These are phyloP conservation scores for Chloropsis hardwickii DNA, from an alignment of 2,113 vertebrate genomes.

Conservation along the genomic window DNA sequence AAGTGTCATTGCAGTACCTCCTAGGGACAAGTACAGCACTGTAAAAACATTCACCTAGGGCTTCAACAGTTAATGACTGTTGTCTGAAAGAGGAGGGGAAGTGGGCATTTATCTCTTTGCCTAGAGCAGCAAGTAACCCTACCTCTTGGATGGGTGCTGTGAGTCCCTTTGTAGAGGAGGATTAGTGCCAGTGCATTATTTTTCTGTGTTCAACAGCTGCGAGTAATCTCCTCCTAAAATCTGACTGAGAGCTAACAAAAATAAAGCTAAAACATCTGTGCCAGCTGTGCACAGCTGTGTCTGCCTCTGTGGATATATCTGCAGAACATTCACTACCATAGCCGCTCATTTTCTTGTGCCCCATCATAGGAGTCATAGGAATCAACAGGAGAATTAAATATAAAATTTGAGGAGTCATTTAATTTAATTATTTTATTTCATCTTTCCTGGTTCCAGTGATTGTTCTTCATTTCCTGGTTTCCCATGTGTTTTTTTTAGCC, in stretches of 20 bases:
- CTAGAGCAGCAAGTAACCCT: background rate
- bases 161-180: background rate
- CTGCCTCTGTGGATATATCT: background rate
- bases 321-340: background rate
- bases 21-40: background rate
- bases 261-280: constrained; percentile 17
- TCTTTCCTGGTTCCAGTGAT: background rate
- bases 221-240: constrained; percentile 10
- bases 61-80: constrained; percentile 11
- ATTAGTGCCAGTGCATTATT: background rate
- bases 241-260: background rate
- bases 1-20: constrained; percentile 30
- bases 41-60: background rate
- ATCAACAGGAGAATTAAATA: background rate
- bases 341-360: background rate
- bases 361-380: background rate
- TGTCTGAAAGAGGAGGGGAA: background rate
- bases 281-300: constrained; percentile 8
- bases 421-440: background rate
- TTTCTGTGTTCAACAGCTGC: constrained; percentile 16
- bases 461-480: background rate
- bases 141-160: background rate
- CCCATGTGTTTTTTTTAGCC: background rate
- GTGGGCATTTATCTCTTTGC: background rate
- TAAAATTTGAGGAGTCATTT: background rate